These are phyloP conservation scores for Drosophila sp. DNA, from an alignment of 1,140 invertebrate genomes.

Conservation along the genomic window DNA sequence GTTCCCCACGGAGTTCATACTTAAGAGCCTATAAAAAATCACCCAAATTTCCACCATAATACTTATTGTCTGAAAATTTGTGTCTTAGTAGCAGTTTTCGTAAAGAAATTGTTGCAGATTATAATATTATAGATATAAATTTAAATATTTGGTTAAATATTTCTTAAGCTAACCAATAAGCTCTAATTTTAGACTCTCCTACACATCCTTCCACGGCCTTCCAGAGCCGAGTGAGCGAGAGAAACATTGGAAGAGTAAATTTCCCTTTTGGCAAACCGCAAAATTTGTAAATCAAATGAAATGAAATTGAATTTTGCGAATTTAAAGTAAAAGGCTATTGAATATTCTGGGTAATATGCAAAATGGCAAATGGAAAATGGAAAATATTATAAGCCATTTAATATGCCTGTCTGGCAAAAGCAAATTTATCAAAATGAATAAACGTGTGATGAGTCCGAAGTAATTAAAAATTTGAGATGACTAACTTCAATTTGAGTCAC, in stretches of 20 bases:
- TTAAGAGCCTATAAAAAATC: too few species aligned
- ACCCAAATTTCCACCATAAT: too few species aligned
- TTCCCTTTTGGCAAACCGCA: constrained; percentile 27
- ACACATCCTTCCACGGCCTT: constrained; percentile 4
- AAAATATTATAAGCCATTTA: constrained; percentile 7
- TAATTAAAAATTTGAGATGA: constrained; percentile 6
- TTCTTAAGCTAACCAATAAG: neutral
- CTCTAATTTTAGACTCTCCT: neutral
- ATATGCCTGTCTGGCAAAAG: constrained; percentile 8
- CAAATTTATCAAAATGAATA: constrained; percentile 20
- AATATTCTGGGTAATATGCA: constrained; percentile 7
- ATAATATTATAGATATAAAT: neutral
- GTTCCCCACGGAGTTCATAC: too few species aligned
- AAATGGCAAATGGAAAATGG: neutral
- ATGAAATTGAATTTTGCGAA: constrained; percentile 2
- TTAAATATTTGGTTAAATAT: neutral
- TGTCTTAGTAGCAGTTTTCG: too few species aligned
- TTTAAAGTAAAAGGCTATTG: constrained; percentile 1
- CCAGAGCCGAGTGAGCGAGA: constrained; percentile 8
- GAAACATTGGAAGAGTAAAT: constrained; percentile 7
- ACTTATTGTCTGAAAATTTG: too few species aligned
- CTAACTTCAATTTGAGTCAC: neutral
- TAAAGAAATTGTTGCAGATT: too few species aligned
- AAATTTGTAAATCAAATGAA: constrained; percentile 41
- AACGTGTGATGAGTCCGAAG: constrained; percentile 1